Evolutionary conservation across 1,140 invertebrate species (phyloP).

Genomic region (Amphibalanus amphitrite): DNA sequence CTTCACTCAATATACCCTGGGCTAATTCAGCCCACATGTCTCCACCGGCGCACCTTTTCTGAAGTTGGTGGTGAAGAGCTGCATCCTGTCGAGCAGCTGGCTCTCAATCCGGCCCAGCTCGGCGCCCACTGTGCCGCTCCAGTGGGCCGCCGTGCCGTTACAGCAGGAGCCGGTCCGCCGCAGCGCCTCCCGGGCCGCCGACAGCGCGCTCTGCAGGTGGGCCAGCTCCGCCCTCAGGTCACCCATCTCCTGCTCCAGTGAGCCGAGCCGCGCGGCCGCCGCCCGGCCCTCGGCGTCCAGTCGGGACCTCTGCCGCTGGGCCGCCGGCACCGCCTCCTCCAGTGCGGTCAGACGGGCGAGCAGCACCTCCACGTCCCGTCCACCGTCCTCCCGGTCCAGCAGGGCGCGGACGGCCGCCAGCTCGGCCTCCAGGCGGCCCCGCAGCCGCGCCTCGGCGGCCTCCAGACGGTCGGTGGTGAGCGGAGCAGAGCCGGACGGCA

Average conservation of each 20-base stretch:
- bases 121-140: not conserved
- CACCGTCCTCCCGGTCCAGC: not conserved
- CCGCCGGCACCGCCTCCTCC: no score
- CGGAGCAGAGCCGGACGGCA: not conserved
- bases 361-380: not conserved
- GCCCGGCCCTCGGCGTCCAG: no score
- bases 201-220: not conserved
- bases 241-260: not conserved
- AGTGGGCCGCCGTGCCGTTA: not conserved
- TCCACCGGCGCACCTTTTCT: not conserved
- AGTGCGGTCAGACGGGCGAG: no score
- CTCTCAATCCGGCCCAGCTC: not conserved
- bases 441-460: not conserved
- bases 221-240: not conserved
- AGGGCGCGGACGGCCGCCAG: not conserved
- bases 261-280: not conserved
- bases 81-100: not conserved
- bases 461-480: not conserved
- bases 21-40: no score
- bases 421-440: not conserved
- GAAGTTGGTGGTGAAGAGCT: not conserved
- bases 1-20: no score
- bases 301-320: not conserved
- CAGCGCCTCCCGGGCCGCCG: not conserved
- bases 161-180: not conserved